A percentile compares a stretch with the other conserved stretches of the same genome.
Evolutionary conservation across 2,113 vertebrate genomes (phyloP).

Genomic region (Agelaius phoeniceus): DNA sequence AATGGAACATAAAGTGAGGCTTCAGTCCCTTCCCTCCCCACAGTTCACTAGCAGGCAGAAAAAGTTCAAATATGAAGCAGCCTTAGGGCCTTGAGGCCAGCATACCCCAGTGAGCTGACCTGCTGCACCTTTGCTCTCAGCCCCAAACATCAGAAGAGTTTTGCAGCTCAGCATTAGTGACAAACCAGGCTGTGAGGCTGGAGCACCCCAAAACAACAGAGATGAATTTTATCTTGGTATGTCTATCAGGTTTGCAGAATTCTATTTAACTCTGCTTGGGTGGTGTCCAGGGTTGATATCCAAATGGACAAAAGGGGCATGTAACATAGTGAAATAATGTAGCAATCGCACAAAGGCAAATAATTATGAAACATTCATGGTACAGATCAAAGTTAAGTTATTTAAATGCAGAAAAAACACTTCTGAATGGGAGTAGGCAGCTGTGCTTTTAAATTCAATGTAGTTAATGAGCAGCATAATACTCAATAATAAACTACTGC

Average conservation of each 20-base stretch:
- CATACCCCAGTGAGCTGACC: not conserved
- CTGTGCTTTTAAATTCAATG: not conserved
- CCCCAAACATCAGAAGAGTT: not conserved
- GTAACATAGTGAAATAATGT: not conserved
- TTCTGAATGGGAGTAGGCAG: not conserved
- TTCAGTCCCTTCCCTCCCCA: not conserved
- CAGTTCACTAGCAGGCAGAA: not conserved
- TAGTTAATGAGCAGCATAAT: not conserved
- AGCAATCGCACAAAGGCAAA: conserved; percentile 28
- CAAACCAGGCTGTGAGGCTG: rapidly evolving
- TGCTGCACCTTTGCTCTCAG: not conserved
- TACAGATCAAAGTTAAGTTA: not conserved
- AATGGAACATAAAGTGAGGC: not conserved
- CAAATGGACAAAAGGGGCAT: not conserved
- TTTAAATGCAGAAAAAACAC: not conserved
- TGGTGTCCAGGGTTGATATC: not conserved
- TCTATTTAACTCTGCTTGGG: not conserved
- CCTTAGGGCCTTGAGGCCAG: not conserved
- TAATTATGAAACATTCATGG: conserved; percentile 14
- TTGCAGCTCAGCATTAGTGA: not conserved
- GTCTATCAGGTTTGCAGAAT: not conserved
- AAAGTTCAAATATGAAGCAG: not conserved
- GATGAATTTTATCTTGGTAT: not conserved
- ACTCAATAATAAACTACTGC: not conserved
- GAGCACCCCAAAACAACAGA: not conserved